Evolutionary conservation across 2,888 invertebrate species (phyloP), one percentile per base, ranked within the genome.

Genomic region (Anthrax anthrax): DNA sequence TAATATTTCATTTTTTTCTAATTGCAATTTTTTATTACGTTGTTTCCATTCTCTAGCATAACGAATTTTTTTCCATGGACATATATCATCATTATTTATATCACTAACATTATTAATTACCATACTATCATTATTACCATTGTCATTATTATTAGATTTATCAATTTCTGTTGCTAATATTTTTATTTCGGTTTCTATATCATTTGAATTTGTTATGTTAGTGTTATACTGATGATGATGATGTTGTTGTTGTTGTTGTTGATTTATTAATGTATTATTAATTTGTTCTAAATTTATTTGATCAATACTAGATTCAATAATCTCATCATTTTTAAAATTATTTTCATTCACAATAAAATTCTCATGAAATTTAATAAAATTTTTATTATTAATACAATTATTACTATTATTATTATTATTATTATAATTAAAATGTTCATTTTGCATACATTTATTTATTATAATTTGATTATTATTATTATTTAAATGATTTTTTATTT

Each of bases 11-110:
- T 37, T 16, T 27, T 37, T 19, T 18, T 52, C 43, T 42, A 53
- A 57, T 39, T 56, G 55, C 51, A 60, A 56, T 51, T 47, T 14
- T 37, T 43, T 18, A 6, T 64, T 63, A 32, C 64, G 62, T 49
- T 64, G 67, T 51, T 67, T 67, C 49, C 64, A 60, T 54, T 69
- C 69, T 19, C 68, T 58, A 29, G 68, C 68, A 52, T 60, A 67
- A 29, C 67, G 61, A 37, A 69, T 67, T 53, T 68, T 68, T 55
- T 68, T 68, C 68, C 69, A 68, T 39, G 67, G 67, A 55, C 66
- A 68, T 27, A 27, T 27, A 23, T 23, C 8, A 48, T 62, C 63
- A 54, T 63, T 62, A 41, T 48, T 50, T 27, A 8, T 1, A 8
- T 8, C 5, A 27, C 23, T 27, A 8, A 41, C 42, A 29, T 37